Base-by-base conservation (phyloP, 2,797 vertebrate genomes). In the Champsocephalus esox region DNA sequence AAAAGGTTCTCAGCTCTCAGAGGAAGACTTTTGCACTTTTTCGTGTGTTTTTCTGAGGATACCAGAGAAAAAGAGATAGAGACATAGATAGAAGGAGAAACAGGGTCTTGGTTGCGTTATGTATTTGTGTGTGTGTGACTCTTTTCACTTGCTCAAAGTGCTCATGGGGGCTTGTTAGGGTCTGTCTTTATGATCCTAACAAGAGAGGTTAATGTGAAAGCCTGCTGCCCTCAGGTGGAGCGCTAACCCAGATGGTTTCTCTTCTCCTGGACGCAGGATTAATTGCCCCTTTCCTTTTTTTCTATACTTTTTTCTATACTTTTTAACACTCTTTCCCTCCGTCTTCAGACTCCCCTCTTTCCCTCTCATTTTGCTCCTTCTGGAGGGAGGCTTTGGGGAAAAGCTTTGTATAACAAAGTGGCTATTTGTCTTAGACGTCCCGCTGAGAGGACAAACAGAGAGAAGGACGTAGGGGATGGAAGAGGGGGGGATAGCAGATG, bases 201-300 rank as follows among this genome's bases (percentile, higher is more conserved):
- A 90, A 89, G 90, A 87, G 81, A 82, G 85, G 90, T 92, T 93
- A 92, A 93, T 92, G 90, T 86, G 82, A 90, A 90, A 88, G 67
- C 80, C 88, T 44, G 52, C 83, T 84, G 88, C 85, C 89, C 87
- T 90, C 85, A 93, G 91, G 92, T 93, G 79, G 51, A 87, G 70
- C 72, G 59, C 84, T 84, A 87, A 87, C 82, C 89, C 91, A 93
- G 88, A 93, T 93, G 90, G 78, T 90, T 90, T 87, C 73, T 70
- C 77, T 90, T 88, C 83, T 88, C 80, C 81, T 80, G 74, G 82
- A 85, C 16, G 19, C 44, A 70, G 75, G 70, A 89, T 91, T 91
- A 92, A 91, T 91, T 91, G 68, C 75, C 76, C 43, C 50, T 65
- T 73, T 50, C 54, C 61, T 32, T 67, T 21, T 70, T 81, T 66